These are phyloP conservation scores for Manduca sexta DNA, from an alignment of 1,140 invertebrate species.

Conservation along the genomic window DNA sequence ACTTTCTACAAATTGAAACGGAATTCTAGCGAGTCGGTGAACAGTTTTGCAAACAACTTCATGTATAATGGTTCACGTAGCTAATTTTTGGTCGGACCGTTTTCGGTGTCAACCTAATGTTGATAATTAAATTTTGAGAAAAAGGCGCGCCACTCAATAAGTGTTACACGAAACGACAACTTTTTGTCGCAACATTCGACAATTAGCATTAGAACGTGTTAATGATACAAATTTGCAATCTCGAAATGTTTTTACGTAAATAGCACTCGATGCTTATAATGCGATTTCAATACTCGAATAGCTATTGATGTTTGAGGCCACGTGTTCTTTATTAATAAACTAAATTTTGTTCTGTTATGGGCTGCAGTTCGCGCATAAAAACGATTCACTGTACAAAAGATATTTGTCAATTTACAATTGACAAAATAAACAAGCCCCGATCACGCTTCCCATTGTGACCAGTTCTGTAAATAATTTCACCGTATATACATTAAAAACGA, in stretches of 20 bases:
- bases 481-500: neutral
- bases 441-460: constrained; percentile 40
- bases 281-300: no score
- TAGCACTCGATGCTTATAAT: constrained; percentile 17
- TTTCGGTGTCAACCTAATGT: constrained; percentile 56
- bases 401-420: constrained; percentile 14
- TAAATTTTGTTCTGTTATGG: no score
- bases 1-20: constrained; percentile 52
- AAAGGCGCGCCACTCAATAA: constrained; percentile 57
- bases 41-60: constrained; percentile 46
- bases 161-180: constrained; percentile 53
- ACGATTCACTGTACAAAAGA: no score
- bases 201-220: constrained; percentile 64
- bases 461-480: neutral
- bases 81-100: constrained; percentile 28
- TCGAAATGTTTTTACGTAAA: constrained; percentile 37
- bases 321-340: no score
- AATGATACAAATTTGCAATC: constrained; percentile 54
- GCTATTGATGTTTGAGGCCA: no score
- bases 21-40: constrained; percentile 31
- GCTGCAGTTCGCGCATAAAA: no score
- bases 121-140: constrained; percentile 69
- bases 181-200: constrained; percentile 41
- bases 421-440: constrained; percentile 46
- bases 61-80: constrained; percentile 16